Base-by-base conservation (phyloP, 2,113 vertebrate species). In the Psilopogon haemacephalus region DNA sequence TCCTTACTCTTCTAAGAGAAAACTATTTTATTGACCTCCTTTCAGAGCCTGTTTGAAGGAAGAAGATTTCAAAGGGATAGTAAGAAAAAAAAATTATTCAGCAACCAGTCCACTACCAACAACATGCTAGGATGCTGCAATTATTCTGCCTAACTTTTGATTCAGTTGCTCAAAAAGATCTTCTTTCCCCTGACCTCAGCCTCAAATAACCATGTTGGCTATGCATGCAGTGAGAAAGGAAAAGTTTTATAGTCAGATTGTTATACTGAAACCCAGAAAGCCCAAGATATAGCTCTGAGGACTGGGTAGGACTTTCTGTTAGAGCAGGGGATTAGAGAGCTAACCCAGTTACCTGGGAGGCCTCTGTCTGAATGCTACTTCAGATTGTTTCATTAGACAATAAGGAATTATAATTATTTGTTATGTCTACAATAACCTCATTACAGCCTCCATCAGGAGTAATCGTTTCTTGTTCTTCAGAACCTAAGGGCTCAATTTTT, bases 341-440 rank as follows among this genome's bases (percentile, higher is more conserved):
- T 89, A 88, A 93, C 88, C 64, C 90, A 83, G 46, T 95, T 95
- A 93, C 82, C 73, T 85, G 27, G 55, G 73, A 94, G 78, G 75
- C 52, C 35, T 5, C 13, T 1, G 12, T 79, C 84, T 88, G 54
- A 95, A 90, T 44, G 28, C 77, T 92, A 65, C 88, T 95, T 92
- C 90, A 82, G 92, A 83, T 86, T 80, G 89, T 96, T 73, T 88
- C 91, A 96, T 88, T 86, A 95, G 86, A 92, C 81, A 80, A 79
- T 84, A 83, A 91, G 65, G 72, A 93, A 94, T 77, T 71, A 88
- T 50, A 94, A 93, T 90, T 92, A 67, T 59, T 94, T 84, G 88
- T 56, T 26, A 27, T 94, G 89, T 94, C 91, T 91, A 89, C 92
- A 60, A 71, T 94, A 90, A 95, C 86, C 87, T 95, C 86, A 84